Percentiles rank a stretch among this genome's conserved stretches.
Evolutionary conservation across 2,888 invertebrate genomes (phyloP).

Genomic region (Girardia tigrina): DNA sequence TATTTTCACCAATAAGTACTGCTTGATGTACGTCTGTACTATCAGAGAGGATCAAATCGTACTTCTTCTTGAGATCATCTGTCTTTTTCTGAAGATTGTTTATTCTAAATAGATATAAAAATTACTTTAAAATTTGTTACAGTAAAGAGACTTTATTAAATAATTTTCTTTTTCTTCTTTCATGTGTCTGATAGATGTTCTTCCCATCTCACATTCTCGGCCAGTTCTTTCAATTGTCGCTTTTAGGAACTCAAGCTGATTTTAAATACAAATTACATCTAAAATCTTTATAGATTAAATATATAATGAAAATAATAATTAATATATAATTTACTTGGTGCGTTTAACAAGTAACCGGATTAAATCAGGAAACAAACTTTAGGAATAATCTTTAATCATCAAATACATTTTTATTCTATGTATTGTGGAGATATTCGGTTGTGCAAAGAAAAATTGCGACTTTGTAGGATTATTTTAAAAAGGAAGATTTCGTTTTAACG

Average conservation of each 20-base stretch:
- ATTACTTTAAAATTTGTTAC: background rate
- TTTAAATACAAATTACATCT: no score
- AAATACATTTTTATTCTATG: no score
- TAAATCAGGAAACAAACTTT: no score
- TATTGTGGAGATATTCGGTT: no score
- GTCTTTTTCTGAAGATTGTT: background rate
- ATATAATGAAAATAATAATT: no score
- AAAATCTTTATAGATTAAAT: no score
- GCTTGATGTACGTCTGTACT: background rate
- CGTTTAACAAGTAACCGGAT: no score
- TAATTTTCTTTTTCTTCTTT: background rate
- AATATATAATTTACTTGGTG: no score
- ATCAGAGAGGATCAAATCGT: background rate
- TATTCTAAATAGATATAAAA: background rate
- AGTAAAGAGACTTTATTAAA: background rate
- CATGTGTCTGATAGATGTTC: background rate
- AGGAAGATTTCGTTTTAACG: no score
- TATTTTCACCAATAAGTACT: conserved; percentile 40
- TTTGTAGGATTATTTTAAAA: no score
- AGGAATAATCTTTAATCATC: no score
- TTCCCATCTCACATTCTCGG: background rate
- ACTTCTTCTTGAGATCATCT: background rate
- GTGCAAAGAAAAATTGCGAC: no score
- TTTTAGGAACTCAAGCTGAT: background rate
- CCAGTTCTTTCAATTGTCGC: background rate